phyloP scores from a whole-genome alignment of 2,797 vertebrate species.

The Enteromius treurensis region DNA sequence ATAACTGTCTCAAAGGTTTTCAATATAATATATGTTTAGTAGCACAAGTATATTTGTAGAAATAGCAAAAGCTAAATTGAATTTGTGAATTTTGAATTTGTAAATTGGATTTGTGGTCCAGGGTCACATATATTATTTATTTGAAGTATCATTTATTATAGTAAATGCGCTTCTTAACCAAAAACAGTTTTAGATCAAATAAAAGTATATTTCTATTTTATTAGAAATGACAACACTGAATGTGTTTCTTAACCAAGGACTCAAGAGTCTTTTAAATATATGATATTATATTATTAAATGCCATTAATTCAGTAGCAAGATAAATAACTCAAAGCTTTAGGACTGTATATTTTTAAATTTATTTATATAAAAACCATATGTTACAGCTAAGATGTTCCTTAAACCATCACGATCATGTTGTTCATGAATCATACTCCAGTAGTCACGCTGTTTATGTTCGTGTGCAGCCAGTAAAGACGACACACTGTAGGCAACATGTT shows the following conservation, averaged over 20 bases:
- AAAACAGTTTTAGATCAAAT: background rate
- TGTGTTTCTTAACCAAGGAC: background rate
- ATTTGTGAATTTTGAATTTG: too few relatives aligned
- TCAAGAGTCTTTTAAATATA: background rate
- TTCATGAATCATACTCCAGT: background rate
- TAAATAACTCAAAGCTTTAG: background rate
- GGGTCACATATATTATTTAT: background rate
- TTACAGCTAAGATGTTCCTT: background rate
- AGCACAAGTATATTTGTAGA: too few relatives aligned
- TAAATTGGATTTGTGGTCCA: too few relatives aligned
- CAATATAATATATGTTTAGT: too few relatives aligned
- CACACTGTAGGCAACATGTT: background rate
- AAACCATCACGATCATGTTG: background rate
- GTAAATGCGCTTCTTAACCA: background rate
- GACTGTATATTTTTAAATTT: background rate
- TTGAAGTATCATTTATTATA: background rate
- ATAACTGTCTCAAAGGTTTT: background rate
- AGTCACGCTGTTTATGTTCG: background rate
- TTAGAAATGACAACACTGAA: background rate
- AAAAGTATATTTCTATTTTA: background rate
- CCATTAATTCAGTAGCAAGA: background rate
- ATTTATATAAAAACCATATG: background rate
- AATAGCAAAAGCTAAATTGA: too few relatives aligned
- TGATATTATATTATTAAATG: background rate
- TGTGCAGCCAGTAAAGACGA: background rate